phyloP scores from a whole-genome alignment of 2,797 vertebrate species.

The Ctenosaura bakeri region DNA sequence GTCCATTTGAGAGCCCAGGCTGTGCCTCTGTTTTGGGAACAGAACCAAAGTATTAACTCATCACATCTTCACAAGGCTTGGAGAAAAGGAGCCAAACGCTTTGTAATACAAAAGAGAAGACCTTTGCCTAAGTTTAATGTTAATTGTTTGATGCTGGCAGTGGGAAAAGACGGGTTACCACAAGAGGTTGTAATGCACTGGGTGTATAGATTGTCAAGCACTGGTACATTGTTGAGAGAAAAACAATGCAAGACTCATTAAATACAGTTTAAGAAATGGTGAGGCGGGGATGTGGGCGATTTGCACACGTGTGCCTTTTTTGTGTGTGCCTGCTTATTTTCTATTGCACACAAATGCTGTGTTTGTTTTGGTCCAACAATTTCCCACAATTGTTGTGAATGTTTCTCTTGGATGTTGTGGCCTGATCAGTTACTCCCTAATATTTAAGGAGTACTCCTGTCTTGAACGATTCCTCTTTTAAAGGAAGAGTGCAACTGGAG shows the following conservation, averaged over 20 bases:
- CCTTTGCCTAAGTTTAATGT: constrained; percentile 8
- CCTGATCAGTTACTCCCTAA: background rate
- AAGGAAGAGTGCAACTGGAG: background rate
- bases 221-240: background rate
- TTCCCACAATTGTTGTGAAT: constrained; percentile 18
- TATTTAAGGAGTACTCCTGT: background rate
- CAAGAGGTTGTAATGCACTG: background rate
- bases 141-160: background rate
- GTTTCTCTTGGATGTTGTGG: constrained; percentile 28
- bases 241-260: constrained; percentile 1
- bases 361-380: background rate
- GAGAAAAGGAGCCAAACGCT: background rate
- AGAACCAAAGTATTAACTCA: constrained; percentile 15
- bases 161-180: background rate
- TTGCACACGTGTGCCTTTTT: background rate
- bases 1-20: background rate
- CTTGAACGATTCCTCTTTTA: background rate
- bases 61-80: background rate
- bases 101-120: background rate
- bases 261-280: background rate
- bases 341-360: background rate
- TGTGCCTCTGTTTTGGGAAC: constrained; percentile 17
- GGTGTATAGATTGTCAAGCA: background rate
- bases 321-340: background rate
- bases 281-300: background rate